Evolutionary conservation across 2,113 vertebrate genomes (phyloP).

Genomic region (Butorides virescens): DNA sequence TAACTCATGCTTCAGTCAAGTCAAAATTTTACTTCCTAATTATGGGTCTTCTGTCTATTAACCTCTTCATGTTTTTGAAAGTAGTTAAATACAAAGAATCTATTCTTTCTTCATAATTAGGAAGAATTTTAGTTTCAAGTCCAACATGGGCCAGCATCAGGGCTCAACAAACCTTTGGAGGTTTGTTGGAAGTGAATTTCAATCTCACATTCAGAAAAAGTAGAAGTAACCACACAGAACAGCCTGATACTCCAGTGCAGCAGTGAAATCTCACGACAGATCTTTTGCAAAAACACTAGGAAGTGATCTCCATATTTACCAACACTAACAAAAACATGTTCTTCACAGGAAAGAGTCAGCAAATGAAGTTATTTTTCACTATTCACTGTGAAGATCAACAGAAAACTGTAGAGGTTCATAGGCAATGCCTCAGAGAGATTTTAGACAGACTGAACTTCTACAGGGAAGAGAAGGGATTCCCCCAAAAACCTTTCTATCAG

Average conservation of each 20-base stretch:
- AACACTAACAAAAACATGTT: neutral
- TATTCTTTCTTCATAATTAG: neutral
- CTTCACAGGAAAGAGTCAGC: neutral
- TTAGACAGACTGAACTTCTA: neutral
- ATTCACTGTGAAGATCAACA: neutral
- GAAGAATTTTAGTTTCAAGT: neutral
- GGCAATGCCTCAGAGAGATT: neutral
- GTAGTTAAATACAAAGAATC: neutral
- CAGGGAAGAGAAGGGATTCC: neutral
- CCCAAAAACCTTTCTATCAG: neutral
- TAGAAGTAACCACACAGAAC: neutral
- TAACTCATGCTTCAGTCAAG: constrained; percentile 2
- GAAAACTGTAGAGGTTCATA: neutral
- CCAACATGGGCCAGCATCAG: neutral
- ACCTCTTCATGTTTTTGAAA: constrained; percentile 1
- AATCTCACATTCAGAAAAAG: neutral
- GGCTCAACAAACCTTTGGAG: neutral
- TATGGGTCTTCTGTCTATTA: neutral
- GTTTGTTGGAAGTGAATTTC: neutral
- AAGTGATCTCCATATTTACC: neutral
- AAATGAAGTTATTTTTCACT: neutral
- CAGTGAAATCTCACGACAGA: neutral
- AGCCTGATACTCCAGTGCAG: neutral
- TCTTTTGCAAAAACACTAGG: neutral
- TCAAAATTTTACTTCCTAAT: constrained; percentile 32